These are phyloP conservation scores for Himalopsyche japonica DNA, from an alignment of 2,888 invertebrate genomes.

Conservation along the genomic window DNA sequence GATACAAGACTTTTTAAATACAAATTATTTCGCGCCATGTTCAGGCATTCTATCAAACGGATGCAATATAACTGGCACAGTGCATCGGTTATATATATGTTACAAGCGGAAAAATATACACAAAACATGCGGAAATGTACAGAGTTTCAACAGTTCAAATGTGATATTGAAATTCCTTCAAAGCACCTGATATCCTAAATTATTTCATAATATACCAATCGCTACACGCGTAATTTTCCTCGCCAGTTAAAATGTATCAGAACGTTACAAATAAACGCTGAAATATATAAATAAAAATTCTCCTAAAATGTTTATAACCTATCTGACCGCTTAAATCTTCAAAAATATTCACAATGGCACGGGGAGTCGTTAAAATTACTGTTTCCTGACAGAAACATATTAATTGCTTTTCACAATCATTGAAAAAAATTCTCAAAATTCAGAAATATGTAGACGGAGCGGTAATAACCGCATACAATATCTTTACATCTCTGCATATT, in stretches of 20 bases:
- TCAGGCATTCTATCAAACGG: too few relatives aligned
- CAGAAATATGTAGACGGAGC: conserved; percentile 22
- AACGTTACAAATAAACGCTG: too few relatives aligned
- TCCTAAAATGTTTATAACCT: conserved; percentile 19
- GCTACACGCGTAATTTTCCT: background rate
- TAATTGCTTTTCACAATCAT: conserved; percentile 30
- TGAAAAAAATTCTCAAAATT: conserved; percentile 26
- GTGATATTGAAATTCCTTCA: too few relatives aligned
- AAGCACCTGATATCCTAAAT: too few relatives aligned
- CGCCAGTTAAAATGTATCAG: background rate
- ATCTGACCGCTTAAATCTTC: conserved; percentile 23
- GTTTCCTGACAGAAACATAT: conserved; percentile 25
- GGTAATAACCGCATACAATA: conserved; percentile 22
- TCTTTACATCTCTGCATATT: conserved; percentile 29
- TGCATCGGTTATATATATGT: too few relatives aligned
- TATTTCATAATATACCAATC: background rate
- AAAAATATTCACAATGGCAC: conserved; percentile 27
- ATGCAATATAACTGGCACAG: too few relatives aligned
- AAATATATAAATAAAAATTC: conserved; percentile 18
- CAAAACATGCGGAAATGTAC: too few relatives aligned
- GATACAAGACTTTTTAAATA: too few relatives aligned
- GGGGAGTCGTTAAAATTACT: conserved; percentile 21
- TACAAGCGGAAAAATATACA: too few relatives aligned
- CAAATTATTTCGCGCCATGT: too few relatives aligned
- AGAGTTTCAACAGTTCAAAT: too few relatives aligned